Evolutionary conservation across 2,888 invertebrate genomes (phyloP).

Genomic region (Meandrusa payeni): DNA sequence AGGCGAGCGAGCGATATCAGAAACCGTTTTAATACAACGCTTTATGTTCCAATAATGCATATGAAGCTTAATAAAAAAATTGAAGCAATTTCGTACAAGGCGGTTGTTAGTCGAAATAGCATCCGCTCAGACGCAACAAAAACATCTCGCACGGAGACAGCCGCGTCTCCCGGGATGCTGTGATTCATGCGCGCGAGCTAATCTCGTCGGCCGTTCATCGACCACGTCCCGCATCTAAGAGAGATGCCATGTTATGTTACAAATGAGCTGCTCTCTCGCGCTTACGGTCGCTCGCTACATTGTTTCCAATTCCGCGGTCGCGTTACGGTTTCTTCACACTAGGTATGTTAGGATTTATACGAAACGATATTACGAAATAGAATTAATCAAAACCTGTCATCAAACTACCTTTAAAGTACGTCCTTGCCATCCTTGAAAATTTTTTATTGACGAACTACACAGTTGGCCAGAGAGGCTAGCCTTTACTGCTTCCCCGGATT

Average conservation of each 20-base stretch:
- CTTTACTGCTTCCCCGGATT: no score
- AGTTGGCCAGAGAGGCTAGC: no score
- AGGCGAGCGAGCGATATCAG: no score
- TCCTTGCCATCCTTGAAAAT: no score
- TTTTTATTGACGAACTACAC: no score
- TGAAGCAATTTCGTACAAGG: no score
- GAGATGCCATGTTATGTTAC: conserved; percentile 13
- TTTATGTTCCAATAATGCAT: no score
- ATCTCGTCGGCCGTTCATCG: conserved; percentile 25
- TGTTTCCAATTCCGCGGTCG: conserved; percentile 14
- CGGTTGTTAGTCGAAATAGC: conserved; percentile 3
- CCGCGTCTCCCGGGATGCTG: conserved; percentile 1
- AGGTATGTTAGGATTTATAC: neutral
- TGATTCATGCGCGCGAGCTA: conserved; percentile 27
- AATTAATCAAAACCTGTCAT: no score
- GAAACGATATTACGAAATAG: no score
- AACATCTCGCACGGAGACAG: conserved; percentile 3
- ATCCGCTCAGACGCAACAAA: conserved; percentile 10
- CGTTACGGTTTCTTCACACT: conserved; percentile 7
- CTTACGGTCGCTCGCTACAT: conserved; percentile 4
- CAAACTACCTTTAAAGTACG: no score
- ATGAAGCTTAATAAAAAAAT: no score
- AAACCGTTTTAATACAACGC: no score
- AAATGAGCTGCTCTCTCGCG: conserved; percentile 2
- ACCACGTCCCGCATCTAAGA: conserved; percentile 24